Conservation (phyloP, 2,888 invertebrate genomes). For the Uloborus plumipes region DNA sequence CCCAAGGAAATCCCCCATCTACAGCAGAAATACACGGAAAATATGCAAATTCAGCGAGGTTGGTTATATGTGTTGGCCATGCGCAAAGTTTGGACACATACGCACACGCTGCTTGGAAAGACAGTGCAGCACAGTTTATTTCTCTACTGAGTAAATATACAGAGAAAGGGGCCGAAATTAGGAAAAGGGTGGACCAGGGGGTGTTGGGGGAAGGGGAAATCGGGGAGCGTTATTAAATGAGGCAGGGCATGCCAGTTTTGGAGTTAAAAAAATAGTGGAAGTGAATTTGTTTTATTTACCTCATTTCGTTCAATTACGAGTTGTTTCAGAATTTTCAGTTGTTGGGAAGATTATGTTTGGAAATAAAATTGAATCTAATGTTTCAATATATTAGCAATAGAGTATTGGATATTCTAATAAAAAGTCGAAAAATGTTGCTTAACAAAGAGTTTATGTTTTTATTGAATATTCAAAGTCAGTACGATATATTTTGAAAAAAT, state of each 20-base stretch:
- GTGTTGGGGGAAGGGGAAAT: too few species aligned
- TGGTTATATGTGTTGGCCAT: slow-evolving; percentile 28
- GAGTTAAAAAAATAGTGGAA: background rate
- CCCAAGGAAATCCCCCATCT: slow-evolving; percentile 55
- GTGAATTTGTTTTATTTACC: slow-evolving; percentile 3
- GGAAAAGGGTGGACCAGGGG: slow-evolving; percentile 22
- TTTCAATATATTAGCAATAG: too few species aligned
- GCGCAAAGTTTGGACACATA: slow-evolving; percentile 18
- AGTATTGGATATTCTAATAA: too few species aligned
- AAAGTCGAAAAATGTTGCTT: too few species aligned
- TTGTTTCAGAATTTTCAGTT: slow-evolving; percentile 25
- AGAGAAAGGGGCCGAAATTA: slow-evolving; percentile 53
- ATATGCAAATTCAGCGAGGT: slow-evolving; percentile 57
- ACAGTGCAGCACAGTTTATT: slow-evolving; percentile 53
- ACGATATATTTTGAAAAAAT: too few species aligned
- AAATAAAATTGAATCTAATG: too few species aligned
- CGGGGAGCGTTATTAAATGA: slow-evolving; percentile 47
- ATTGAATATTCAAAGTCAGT: too few species aligned
- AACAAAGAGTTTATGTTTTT: too few species aligned
- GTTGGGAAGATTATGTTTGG: background rate
- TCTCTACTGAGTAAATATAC: slow-evolving; percentile 59
- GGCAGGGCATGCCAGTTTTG: slow-evolving; percentile 35
- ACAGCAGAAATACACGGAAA: slow-evolving; percentile 56
- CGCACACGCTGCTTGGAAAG: slow-evolving; percentile 40
- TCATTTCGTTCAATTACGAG: slow-evolving; percentile 7